Conservation (phyloP, 2,888 invertebrate genomes). For the Synanthedon myopaeformis region DNA sequence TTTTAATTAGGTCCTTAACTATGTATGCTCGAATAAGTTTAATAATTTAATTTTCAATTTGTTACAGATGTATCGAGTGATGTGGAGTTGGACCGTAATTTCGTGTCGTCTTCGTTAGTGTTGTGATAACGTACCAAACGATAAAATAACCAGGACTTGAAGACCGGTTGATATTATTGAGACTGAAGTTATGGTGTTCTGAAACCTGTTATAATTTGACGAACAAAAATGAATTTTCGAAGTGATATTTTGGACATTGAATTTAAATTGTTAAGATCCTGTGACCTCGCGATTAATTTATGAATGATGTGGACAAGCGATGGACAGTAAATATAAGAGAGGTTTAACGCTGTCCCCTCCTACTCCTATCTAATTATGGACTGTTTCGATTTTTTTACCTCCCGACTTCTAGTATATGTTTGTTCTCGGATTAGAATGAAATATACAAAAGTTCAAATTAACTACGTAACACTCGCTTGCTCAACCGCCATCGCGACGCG, state of each 20-base stretch:
- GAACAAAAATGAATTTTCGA: slow-evolving; percentile 16
- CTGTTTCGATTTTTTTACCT: slow-evolving; percentile 5
- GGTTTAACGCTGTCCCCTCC: slow-evolving; percentile 3
- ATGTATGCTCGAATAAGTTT: neutral
- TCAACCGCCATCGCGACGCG: too few species aligned
- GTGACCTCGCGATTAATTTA: slow-evolving; percentile 22
- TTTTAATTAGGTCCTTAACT: too few species aligned
- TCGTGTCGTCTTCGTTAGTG: slow-evolving; percentile 3
- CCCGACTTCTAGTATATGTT: slow-evolving; percentile 4
- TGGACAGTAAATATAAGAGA: slow-evolving; percentile 5
- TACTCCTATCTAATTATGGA: slow-evolving; percentile 3
- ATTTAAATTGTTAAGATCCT: slow-evolving; percentile 16
- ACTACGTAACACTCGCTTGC: neutral
- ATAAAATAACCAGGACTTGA: slow-evolving; percentile 15
- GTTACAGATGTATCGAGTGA: slow-evolving; percentile 16
- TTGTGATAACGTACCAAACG: slow-evolving; percentile 24
- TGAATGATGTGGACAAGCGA: slow-evolving; percentile 3
- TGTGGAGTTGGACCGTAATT: slow-evolving; percentile 5
- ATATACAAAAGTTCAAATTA: neutral
- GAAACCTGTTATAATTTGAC: slow-evolving; percentile 24
- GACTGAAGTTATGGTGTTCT: slow-evolving; percentile 21
- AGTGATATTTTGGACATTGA: slow-evolving; percentile 34
- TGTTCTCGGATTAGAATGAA: slow-evolving; percentile 2
- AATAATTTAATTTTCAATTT: slow-evolving; percentile 4
- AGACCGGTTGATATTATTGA: slow-evolving; percentile 17